A percentile compares a stretch with the other conserved stretches of the same genome.
These are phyloP conservation scores for Cyprinus carpio DNA, from an alignment of 2,113 vertebrate species.

Conservation along the genomic window DNA sequence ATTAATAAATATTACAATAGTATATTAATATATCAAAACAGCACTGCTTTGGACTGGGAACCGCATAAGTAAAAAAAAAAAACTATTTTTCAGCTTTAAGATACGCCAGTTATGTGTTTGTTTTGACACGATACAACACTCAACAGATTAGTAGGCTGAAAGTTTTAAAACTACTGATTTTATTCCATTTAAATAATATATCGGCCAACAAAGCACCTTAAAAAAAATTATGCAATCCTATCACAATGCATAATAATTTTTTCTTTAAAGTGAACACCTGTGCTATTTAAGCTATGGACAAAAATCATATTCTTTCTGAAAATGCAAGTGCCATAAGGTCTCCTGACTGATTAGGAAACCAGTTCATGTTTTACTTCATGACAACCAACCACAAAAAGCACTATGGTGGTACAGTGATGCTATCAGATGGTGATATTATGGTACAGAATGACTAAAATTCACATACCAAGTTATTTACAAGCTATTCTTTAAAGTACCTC, in stretches of 20 bases:
- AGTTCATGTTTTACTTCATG: background rate
- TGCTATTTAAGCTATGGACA: background rate
- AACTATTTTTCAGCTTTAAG: no score
- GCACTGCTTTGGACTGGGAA: no score
- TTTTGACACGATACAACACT: no score
- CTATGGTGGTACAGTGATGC: background rate
- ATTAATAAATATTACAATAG: no score
- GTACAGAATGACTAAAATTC: background rate
- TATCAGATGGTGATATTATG: background rate
- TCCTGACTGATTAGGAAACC: background rate
- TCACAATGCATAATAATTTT: no score
- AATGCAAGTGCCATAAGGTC: background rate
- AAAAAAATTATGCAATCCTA: no score
- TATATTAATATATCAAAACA: no score
- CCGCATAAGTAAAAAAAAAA: no score
- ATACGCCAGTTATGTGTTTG: no score
- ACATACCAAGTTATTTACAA: background rate
- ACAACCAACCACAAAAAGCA: background rate
- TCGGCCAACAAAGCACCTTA: background rate
- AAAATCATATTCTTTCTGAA: background rate
- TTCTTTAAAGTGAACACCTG: background rate
- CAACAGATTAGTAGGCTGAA: background rate
- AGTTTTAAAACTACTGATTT: background rate
- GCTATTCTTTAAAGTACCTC: background rate
- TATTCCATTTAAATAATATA: background rate